A percentile compares a stretch with the other conserved stretches of the same genome.
phyloP scores from a whole-genome alignment of 1,140 invertebrate genomes.

The Drosophila sp. region DNA sequence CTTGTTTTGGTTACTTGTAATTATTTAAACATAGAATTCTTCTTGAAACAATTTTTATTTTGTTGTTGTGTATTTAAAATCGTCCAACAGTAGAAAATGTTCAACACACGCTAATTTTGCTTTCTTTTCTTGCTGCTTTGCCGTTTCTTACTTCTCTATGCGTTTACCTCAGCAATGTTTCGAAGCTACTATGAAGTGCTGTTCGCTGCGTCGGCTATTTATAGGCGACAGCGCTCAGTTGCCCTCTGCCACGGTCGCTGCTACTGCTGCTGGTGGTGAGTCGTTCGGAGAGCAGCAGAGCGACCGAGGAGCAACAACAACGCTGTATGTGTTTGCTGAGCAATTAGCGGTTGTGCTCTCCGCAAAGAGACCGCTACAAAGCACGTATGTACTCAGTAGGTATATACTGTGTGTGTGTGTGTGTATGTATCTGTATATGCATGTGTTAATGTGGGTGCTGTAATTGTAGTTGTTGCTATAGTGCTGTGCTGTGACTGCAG shows the following conservation, averaged over 20 bases:
- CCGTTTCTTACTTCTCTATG: conserved; percentile 48
- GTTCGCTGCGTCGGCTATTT: conserved; percentile 57
- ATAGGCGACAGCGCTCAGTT: conserved; percentile 49
- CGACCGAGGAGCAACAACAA: conserved; percentile 16
- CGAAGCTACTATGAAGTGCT: conserved; percentile 80
- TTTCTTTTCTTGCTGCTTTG: conserved; percentile 53
- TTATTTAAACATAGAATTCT: conserved; percentile 75
- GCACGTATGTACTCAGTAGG: conserved; percentile 25
- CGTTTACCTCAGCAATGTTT: conserved; percentile 76
- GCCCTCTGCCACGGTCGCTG: conserved; percentile 3
- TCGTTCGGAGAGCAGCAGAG: conserved; percentile 27
- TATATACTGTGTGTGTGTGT: not conserved
- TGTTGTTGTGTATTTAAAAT: conserved; percentile 27
- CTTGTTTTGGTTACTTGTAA: conserved; percentile 19
- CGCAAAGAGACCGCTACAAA: conserved; percentile 51
- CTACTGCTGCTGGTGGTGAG: conserved; percentile 4
- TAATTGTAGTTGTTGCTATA: conserved; percentile 42
- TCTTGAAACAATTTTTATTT: conserved; percentile 68
- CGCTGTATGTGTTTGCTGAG: conserved; percentile 51
- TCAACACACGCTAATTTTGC: conserved; percentile 64
- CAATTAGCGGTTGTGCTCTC: conserved; percentile 58
- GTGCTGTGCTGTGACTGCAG: conserved; percentile 43
- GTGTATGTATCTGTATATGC: not conserved
- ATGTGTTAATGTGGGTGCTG: conserved; percentile 42
- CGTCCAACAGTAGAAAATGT: conserved; percentile 68